A percentile compares a stretch with the other conserved stretches of the same genome.
phyloP scores from a whole-genome alignment of 1,140 invertebrate genomes.

The Eupeodes corollae region DNA sequence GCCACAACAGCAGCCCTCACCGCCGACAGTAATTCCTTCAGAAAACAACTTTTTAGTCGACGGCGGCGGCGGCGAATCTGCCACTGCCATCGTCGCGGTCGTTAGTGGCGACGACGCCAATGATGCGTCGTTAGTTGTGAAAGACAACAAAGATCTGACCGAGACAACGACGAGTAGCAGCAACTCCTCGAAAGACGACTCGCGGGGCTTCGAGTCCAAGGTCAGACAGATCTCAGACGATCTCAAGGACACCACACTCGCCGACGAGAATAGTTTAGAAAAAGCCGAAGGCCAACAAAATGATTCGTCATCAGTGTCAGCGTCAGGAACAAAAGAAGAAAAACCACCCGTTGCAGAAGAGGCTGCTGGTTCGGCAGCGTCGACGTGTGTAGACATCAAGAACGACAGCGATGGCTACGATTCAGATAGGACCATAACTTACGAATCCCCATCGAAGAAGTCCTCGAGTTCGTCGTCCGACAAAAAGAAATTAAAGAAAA shows the following conservation, averaged over 20 bases:
- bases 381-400: not conserved
- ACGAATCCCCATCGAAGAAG: not conserved
- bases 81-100: not conserved
- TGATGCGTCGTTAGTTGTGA: not conserved
- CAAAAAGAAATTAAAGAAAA: too few relatives aligned
- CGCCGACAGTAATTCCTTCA: not conserved
- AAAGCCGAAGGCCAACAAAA: not conserved
- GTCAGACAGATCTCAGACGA: constrained; percentile 30
- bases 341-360: not conserved
- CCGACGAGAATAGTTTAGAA: constrained; percentile 6
- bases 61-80: constrained; percentile 5
- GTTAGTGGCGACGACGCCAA: not conserved
- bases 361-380: not conserved
- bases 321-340: not conserved
- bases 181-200: constrained; percentile 1
- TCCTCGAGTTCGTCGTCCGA: too few relatives aligned
- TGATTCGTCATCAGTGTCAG: not conserved
- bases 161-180: not conserved
- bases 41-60: constrained; percentile 5
- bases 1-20: not conserved
- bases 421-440: not conserved
- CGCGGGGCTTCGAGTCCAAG: constrained; percentile 21
- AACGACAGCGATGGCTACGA: not conserved
- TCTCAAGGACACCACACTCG: constrained; percentile 29
- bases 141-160: too few relatives aligned